These are phyloP conservation scores for Notamacropus eugenii DNA, from an alignment of 2,797 vertebrate genomes.

Conservation along the genomic window DNA sequence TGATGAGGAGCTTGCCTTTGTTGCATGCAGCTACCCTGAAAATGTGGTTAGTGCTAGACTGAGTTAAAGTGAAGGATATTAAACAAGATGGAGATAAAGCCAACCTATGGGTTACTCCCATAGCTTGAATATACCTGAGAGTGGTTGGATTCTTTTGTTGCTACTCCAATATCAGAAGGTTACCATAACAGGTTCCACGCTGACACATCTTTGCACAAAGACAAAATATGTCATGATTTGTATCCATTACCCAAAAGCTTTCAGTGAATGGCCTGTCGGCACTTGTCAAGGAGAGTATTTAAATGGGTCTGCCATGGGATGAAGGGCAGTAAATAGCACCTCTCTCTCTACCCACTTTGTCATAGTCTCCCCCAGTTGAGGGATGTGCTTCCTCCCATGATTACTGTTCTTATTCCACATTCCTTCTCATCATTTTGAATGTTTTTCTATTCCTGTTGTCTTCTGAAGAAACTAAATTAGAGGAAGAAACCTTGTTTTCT, in stretches of 20 bases:
- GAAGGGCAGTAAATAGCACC: not conserved
- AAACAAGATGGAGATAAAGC: not conserved
- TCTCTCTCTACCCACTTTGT: not conserved
- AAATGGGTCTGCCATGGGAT: not conserved
- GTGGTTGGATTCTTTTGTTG: not conserved
- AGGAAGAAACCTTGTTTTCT: not conserved
- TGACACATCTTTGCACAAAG: not conserved
- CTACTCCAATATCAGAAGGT: not conserved
- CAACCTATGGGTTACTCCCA: not conserved
- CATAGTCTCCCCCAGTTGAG: not conserved
- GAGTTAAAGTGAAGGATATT: not conserved
- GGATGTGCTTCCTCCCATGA: not conserved
- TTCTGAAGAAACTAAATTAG: conserved; percentile 13
- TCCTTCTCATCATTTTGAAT: not conserved
- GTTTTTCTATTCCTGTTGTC: not conserved
- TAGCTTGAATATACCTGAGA: not conserved
- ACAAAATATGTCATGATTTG: not conserved
- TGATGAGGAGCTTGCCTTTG: not conserved
- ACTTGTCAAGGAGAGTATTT: not conserved
- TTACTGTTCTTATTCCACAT: not conserved
- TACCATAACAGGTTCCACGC: not conserved
- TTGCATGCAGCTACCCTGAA: not conserved
- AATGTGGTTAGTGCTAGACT: not conserved
- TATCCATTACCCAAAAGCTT: not conserved
- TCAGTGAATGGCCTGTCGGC: not conserved